Base-by-base conservation (phyloP, 1,140 invertebrate genomes). In the Bombus waltoni region DNA sequence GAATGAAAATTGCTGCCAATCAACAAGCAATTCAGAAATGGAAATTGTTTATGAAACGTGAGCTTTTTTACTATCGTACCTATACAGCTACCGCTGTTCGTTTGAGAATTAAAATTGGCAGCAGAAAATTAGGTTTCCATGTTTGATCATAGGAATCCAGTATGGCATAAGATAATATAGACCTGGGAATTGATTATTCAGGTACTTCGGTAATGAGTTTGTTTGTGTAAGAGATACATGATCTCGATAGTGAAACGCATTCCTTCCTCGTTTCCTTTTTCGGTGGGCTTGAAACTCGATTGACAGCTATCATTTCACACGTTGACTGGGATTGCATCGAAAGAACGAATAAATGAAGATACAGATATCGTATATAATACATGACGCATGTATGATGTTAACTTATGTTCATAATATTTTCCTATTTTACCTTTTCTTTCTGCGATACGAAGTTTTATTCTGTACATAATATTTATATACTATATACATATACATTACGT, bases 261-360 rank as follows among this genome's bases (percentile, higher is more conserved):
- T 68, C 28, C 81, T 66, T 53, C 28, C 32, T 76, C 35, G 22
- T 83, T 68, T 66, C 73, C 32, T 68, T 68, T 65, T 68, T 38
- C 4, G 28, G 66, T 40, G 8, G 4, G 9, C 25, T 38, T 44
- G 28, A 68, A 25, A 32, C 32, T 40, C n/a, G 42, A 47, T 42
- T 40, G 59, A 40, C 32, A 65, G 38, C n/a, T 66, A 35, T 28
- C 79, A n/a, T 53, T 59, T 72, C 47, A 15, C 18, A 32, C 11
- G 22, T 44, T 25, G 44, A 10, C 2, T 25, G 38, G 10, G 15
- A 65, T 78, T 32, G 42, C 25, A 57, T 73, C 28, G 13, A 96
- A 42, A 38, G 28, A 22, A 38, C 42, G 38, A 11, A 42, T 25
- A 40, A 40, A 72, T 40, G 11, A 28, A 28, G 25, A 71, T 28